Evolutionary conservation across 1,140 invertebrate species (phyloP).

Genomic region (Brachionus plicatilis): DNA sequence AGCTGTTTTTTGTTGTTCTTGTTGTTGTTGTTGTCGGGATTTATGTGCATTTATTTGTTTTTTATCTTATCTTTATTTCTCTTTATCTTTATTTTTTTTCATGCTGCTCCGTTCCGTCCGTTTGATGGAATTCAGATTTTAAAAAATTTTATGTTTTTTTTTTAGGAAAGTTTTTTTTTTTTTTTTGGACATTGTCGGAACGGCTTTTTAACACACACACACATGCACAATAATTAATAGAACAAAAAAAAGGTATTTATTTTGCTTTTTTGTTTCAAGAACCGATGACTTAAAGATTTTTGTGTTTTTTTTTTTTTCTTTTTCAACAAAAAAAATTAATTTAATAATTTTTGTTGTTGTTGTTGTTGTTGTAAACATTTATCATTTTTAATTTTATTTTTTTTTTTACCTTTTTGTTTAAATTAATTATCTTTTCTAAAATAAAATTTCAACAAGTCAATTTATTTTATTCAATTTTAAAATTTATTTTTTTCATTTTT

Average conservation of each 20-base stretch:
- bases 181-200: not conserved
- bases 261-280: not conserved
- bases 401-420: not conserved
- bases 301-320: not conserved
- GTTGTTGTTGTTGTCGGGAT: not conserved
- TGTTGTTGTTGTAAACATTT: not conserved
- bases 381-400: not conserved
- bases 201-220: not conserved
- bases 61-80: not conserved
- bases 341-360: not conserved
- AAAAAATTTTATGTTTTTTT: not conserved
- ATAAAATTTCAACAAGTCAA: not conserved
- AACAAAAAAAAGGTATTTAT: not conserved
- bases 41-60: not conserved
- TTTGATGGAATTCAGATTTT: conserved; percentile 34
- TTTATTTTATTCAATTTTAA: no score
- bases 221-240: not conserved
- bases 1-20: no score
- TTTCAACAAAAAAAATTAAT: not conserved
- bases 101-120: conserved; percentile 14
- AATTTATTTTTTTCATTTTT: no score
- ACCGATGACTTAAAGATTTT: not conserved
- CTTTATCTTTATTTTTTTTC: not conserved
- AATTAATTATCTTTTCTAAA: not conserved
- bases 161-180: no score